Percentiles rank a stretch among this genome's conserved stretches.
Evolutionary conservation across 2,888 invertebrate species (phyloP).

Genomic region (Orthonevra nobilis): DNA sequence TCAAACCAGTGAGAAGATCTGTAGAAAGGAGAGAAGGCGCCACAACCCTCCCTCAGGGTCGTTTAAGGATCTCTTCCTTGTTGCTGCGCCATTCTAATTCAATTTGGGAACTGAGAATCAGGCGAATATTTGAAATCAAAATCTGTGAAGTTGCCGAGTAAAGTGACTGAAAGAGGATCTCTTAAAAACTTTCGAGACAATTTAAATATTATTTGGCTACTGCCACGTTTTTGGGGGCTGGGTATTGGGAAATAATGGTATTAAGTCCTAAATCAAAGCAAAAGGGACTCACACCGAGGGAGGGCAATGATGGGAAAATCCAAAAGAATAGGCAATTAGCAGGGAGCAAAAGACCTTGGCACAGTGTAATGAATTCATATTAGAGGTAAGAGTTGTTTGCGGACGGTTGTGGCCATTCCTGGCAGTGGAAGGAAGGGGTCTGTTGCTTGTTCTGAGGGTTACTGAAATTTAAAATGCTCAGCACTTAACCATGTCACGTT

Average conservation of each 20-base stretch:
- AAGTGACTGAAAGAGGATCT: slow-evolving; percentile 12
- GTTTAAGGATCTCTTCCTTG: slow-evolving; percentile 21
- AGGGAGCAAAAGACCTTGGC: slow-evolving; percentile 42
- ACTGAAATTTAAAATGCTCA: slow-evolving; percentile 60
- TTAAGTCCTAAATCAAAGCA: slow-evolving; percentile 32
- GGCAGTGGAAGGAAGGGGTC: too few relatives aligned
- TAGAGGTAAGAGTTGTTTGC: slow-evolving; percentile 45
- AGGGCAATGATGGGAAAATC: slow-evolving; percentile 7
- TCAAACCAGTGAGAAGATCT: slow-evolving; percentile 42
- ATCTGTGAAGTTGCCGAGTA: slow-evolving; percentile 8
- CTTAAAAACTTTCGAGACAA: slow-evolving; percentile 39
- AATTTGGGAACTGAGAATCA: slow-evolving; percentile 48
- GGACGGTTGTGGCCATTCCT: too few relatives aligned
- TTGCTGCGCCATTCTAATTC: slow-evolving; percentile 39
- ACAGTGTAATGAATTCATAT: slow-evolving; percentile 66
- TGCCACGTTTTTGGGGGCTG: not conserved
- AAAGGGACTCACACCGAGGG: slow-evolving; percentile 10
- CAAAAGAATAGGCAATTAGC: slow-evolving; percentile 58
- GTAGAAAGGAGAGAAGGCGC: slow-evolving; percentile 26
- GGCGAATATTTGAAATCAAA: slow-evolving; percentile 43
- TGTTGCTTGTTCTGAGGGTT: slow-evolving; percentile 6
- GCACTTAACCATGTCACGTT: slow-evolving; percentile 69
- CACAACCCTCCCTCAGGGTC: slow-evolving; percentile 15
- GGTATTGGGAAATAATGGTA: not conserved
- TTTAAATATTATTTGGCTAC: slow-evolving; percentile 50